phyloP scores from a whole-genome alignment of 1,140 invertebrate species.

The Lordiphosa mommai region DNA sequence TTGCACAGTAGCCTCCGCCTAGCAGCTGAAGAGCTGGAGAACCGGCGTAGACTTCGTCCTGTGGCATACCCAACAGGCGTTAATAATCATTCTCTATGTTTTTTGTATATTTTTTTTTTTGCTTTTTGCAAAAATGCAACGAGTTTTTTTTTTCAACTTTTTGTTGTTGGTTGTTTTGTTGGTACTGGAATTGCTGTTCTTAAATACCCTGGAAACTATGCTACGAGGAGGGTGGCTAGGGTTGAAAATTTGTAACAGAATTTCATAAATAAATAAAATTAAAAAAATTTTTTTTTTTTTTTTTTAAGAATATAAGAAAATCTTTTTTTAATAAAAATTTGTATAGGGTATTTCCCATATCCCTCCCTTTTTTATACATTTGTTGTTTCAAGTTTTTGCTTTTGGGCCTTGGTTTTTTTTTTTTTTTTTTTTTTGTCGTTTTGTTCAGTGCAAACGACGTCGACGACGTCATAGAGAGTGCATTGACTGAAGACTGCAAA shows the following conservation, averaged over 20 bases:
- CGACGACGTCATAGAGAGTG: conserved; percentile 68
- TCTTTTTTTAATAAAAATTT: too few relatives aligned
- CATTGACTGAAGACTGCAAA: conserved; percentile 71
- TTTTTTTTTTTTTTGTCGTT: conserved; percentile 73
- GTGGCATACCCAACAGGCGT: conserved; percentile 74
- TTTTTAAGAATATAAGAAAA: too few relatives aligned
- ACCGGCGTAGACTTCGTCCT: conserved; percentile 60
- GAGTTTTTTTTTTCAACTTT: conserved; percentile 27
- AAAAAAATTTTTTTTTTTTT: too few relatives aligned
- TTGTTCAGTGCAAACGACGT: conserved; percentile 71
- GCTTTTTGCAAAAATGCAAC: conserved; percentile 31
- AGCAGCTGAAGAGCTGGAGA: conserved; percentile 1
- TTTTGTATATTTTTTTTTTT: conserved; percentile 14
- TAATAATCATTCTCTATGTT: conserved; percentile 63
- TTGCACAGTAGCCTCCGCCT: conserved; percentile 57
- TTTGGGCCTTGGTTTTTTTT: conserved; percentile 66
- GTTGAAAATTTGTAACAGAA: too few relatives aligned
- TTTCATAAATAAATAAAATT: too few relatives aligned
- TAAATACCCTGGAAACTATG: conserved; percentile 37
- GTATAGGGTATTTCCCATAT: conserved; percentile 4
- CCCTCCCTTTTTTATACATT: conserved; percentile 14
- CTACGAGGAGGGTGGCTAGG: neutral
- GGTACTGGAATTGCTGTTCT: conserved; percentile 41
- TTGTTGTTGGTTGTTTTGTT: conserved; percentile 37
- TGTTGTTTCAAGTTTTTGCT: conserved; percentile 59